Evolutionary conservation across 2,888 invertebrate species (phyloP).

Genomic region (Terebella lapidaria): DNA sequence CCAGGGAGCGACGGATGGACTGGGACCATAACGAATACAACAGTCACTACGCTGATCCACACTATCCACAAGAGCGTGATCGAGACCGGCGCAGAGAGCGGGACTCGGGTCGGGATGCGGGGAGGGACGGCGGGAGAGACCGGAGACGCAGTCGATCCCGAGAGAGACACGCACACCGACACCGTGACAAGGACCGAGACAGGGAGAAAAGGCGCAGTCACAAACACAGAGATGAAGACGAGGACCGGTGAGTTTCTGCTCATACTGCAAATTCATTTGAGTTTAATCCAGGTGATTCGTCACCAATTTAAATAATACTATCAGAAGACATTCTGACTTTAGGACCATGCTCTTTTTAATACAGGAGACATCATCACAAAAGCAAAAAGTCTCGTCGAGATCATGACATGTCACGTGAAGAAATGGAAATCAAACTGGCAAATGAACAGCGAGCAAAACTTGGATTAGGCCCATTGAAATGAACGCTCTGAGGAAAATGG

Average conservation of each 20-base stretch:
- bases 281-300: not conserved
- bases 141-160: constrained; percentile 7
- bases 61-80: constrained; percentile 4
- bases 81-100: constrained; percentile 13
- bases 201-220: constrained; percentile 2
- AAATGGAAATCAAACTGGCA: constrained; percentile 54
- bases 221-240: not conserved
- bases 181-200: constrained; percentile 8
- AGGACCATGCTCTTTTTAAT: not conserved
- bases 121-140: not conserved
- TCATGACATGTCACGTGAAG: not conserved
- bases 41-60: too few relatives aligned
- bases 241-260: not conserved
- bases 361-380: not conserved
- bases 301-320: not conserved
- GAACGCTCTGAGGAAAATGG: too few relatives aligned
- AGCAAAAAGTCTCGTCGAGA: not conserved
- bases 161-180: constrained; percentile 21
- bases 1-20: too few relatives aligned
- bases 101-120: constrained; percentile 11
- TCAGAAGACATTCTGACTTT: too few relatives aligned
- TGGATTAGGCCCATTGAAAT: constrained; percentile 57
- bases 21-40: too few relatives aligned
- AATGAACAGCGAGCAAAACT: constrained; percentile 57
- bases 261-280: not conserved